These are phyloP conservation scores for Nothocercus julius DNA, from an alignment of 2,113 vertebrate species.

Conservation along the genomic window DNA sequence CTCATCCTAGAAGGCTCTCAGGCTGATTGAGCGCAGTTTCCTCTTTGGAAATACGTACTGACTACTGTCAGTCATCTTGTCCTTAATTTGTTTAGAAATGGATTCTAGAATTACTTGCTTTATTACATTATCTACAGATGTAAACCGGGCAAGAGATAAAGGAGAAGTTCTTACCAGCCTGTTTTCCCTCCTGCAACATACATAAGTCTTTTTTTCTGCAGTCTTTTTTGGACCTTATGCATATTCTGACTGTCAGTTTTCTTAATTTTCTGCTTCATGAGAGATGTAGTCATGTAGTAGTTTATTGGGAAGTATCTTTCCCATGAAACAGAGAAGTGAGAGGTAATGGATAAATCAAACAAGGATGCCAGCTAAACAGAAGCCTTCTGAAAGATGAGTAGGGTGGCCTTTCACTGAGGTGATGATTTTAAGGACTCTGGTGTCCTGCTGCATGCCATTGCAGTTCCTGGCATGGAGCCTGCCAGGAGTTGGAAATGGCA, in stretches of 20 bases:
- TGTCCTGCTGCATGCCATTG: not conserved
- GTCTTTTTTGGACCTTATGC: not conserved
- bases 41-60: no score
- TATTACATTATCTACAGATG: not conserved
- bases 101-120: not conserved
- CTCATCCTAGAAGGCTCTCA: no score
- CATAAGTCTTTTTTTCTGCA: not conserved
- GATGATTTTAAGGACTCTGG: accelerated
- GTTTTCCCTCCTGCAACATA: not conserved
- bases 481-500: not conserved
- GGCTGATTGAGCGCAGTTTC: no score
- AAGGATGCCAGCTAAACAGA: not conserved
- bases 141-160: not conserved
- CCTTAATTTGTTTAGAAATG: no score
- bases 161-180: not conserved
- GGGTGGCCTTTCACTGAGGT: not conserved
- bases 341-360: not conserved
- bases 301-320: not conserved
- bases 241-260: not conserved
- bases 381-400: not conserved
- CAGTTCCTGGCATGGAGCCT: not conserved
- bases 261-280: not conserved
- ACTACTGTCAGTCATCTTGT: no score
- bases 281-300: accelerated
- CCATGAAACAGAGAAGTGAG: not conserved